A percentile compares a stretch with the other conserved stretches of the same genome.
Conservation (phyloP, 2,113 vertebrate genomes). For the Mustelus asterias region DNA sequence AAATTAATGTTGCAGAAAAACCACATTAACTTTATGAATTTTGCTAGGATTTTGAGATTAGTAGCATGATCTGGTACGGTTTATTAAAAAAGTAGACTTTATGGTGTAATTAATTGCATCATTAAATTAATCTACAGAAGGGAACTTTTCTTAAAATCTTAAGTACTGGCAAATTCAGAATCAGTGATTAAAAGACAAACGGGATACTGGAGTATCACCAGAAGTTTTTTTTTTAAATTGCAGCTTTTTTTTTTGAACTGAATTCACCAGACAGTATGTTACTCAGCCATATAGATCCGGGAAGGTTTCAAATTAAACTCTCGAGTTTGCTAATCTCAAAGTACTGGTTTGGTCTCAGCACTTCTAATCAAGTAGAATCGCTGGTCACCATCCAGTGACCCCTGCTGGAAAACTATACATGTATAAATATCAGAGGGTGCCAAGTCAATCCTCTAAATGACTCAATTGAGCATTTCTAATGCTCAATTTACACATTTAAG, state of each 20-base stretch:
- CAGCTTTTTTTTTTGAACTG: neutral
- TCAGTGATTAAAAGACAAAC: neutral
- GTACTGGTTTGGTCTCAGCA: neutral
- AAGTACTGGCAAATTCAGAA: neutral
- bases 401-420: neutral
- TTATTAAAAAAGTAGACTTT: neutral
- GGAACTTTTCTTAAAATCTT: neutral
- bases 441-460: neutral
- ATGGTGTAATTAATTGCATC: neutral
- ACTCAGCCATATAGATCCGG: neutral
- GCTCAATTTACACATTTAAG: neutral
- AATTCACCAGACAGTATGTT: neutral
- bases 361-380: neutral
- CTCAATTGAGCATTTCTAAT: neutral
- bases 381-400: neutral
- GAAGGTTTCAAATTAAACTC: neutral
- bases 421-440: neutral
- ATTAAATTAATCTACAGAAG: neutral
- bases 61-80: too few species aligned
- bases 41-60: neutral
- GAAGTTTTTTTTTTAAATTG: neutral
- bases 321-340: neutral
- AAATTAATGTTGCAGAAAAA: slow-evolving; percentile 12
- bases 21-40: neutral
- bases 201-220: neutral